Conservation (phyloP, 2,888 invertebrate species). For the Drosophila macrospina region DNA sequence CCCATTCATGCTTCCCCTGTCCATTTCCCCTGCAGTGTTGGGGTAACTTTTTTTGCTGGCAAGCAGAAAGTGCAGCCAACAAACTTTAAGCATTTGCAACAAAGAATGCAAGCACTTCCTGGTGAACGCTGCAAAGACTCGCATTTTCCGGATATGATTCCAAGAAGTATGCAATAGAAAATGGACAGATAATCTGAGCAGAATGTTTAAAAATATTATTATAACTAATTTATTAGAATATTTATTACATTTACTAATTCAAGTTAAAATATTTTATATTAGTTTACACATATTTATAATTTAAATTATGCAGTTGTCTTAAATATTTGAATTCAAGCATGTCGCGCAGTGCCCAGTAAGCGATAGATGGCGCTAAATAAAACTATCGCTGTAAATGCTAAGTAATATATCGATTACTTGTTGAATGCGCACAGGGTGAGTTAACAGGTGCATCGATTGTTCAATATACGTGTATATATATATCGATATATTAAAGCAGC, state of each 20-base stretch:
- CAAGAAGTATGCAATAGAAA: not conserved
- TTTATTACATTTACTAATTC: too few species aligned
- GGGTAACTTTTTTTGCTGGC: not conserved
- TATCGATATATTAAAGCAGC: conserved; percentile 29
- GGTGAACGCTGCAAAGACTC: not conserved
- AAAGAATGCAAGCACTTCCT: not conserved
- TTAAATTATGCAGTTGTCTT: too few species aligned
- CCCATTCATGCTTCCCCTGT: not conserved
- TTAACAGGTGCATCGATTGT: conserved; percentile 16
- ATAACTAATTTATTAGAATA: not conserved
- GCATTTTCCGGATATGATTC: not conserved
- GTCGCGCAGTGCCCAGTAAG: not conserved
- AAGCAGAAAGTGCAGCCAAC: conserved; percentile 13
- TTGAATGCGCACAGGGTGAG: not conserved
- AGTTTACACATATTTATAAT: too few species aligned
- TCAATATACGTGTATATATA: not conserved
- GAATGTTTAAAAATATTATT: not conserved
- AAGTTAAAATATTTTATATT: too few species aligned
- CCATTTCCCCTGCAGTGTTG: not conserved
- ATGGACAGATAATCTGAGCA: too few species aligned
- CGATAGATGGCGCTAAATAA: not conserved
- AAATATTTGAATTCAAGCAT: conserved; percentile 8
- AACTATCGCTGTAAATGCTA: not conserved
- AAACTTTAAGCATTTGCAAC: conserved; percentile 23
- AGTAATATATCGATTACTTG: conserved; percentile 11